Evolutionary conservation across 1,140 invertebrate genomes (phyloP), one percentile per base, ranked within the genome.

Genomic region (Sitophilus oryzae): DNA sequence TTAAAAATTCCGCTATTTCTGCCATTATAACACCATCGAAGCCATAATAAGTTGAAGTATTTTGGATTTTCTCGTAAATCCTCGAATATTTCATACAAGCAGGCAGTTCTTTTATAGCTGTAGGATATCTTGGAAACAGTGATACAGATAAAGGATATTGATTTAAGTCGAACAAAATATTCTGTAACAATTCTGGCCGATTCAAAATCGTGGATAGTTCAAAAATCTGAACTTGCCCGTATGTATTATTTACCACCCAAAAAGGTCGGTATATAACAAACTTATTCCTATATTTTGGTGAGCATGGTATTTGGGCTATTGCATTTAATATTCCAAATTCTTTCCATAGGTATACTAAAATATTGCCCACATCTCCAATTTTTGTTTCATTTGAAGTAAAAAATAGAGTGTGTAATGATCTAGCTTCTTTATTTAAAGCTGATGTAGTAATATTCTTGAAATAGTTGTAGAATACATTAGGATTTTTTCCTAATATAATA

Each of bases 301-400:
- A 42, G 30, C 37, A 56, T 4, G 53, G 53, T 21, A 48, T 41
- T 18, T 56, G 53, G 10, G 35, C 53, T 2, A 56, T 8, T 2
- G 42, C 40, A 30, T 56, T 56, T 9, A 43, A n/a, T 8, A 56
- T 48, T 8, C 37, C 41, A 41, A 51, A 59, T 35, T 52, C 44
- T 36, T 45, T 23, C 60, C 60, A 62, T 25, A 61, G 23, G 16
- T 19, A 42, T 36, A 25, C 19, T 35, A 62, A 23, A n/a, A 59
- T 21, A 14, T 50, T 6, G 3, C 30, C 25, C 0, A 52, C 20
- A 1, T 15, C 8, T 3, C 15, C 10, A 11, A 15, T 14, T n/a
- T 47, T 19, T 21, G 20, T 16, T 4, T 6, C 16, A 20, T 1
- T 21, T 11, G 53, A 23, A 2, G 53, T 34, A 16, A 56, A 56